Conservation (phyloP, 2,113 vertebrate species). For the Hydrochoerus hydrochaeris region DNA sequence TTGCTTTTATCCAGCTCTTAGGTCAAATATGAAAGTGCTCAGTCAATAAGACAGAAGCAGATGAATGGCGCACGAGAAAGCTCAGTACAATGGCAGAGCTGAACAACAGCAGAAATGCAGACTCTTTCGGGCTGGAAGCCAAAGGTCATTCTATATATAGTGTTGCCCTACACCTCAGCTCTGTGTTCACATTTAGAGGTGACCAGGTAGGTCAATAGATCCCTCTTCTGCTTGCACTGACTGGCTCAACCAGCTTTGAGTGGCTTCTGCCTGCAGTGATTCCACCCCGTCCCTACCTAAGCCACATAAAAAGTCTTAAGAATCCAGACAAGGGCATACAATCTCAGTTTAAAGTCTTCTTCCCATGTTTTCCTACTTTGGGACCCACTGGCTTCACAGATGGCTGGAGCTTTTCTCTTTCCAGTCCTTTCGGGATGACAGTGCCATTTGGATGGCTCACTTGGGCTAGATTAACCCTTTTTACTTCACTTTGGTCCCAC, state of each 20-base stretch:
- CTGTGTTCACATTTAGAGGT: constrained; percentile 28
- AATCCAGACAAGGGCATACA: background rate
- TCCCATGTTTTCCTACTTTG: background rate
- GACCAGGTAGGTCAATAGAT: background rate
- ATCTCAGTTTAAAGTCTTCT: background rate
- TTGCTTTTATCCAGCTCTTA: constrained; percentile 26
- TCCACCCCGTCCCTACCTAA: background rate
- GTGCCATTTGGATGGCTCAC: background rate
- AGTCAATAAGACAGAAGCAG: constrained; percentile 63
- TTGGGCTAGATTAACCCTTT: background rate
- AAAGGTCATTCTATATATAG: constrained; percentile 55
- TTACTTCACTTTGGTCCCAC: background rate
- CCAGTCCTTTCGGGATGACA: background rate
- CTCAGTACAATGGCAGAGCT: constrained; percentile 25
- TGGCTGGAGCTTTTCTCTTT: background rate
- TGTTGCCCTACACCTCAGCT: constrained; percentile 36
- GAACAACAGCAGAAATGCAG: constrained; percentile 4
- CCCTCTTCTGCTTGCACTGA: background rate
- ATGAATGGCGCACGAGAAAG: background rate
- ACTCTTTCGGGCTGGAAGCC: constrained; percentile 33
- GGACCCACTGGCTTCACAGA: background rate
- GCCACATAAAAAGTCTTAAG: background rate
- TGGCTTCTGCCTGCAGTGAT: background rate
- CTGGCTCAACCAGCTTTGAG: background rate
- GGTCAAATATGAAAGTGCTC: constrained; percentile 48